These are phyloP conservation scores for Agonopterix heracliana DNA, from an alignment of 2,888 invertebrate species.

Conservation along the genomic window DNA sequence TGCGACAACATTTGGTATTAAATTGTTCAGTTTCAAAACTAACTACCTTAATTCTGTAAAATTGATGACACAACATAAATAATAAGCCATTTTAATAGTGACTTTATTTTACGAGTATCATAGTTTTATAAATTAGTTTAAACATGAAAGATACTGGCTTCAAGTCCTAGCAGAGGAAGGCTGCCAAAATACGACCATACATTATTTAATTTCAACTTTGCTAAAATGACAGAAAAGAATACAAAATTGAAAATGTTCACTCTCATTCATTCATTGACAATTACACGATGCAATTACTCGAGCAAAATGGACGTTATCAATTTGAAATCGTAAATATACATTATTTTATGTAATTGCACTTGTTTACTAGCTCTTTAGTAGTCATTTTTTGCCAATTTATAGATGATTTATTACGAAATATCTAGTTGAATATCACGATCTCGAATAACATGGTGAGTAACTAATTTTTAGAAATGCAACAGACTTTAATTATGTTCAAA, in stretches of 20 bases:
- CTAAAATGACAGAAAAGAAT: too few relatives aligned
- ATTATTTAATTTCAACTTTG: too few relatives aligned
- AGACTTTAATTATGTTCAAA: too few relatives aligned
- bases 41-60: background rate
- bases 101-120: too few relatives aligned
- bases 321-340: constrained; percentile 45
- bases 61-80: background rate
- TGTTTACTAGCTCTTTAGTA: constrained; percentile 44
- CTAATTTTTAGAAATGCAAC: too few relatives aligned
- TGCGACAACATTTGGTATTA: constrained; percentile 51
- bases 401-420: constrained; percentile 26
- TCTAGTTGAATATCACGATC: background rate
- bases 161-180: too few relatives aligned
- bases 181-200: too few relatives aligned
- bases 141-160: too few relatives aligned
- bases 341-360: constrained; percentile 67
- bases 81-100: too few relatives aligned
- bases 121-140: too few relatives aligned
- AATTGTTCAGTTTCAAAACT: background rate
- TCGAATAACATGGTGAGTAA: too few relatives aligned
- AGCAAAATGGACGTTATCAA: constrained; percentile 58
- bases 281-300: constrained; percentile 43
- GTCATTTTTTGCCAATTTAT: constrained; percentile 35
- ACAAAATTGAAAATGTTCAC: background rate
- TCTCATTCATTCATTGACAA: constrained; percentile 12